A percentile compares a stretch with the other conserved stretches of the same genome.
phyloP scores from a whole-genome alignment of 2,113 vertebrate genomes.

The Antigone vipio region DNA sequence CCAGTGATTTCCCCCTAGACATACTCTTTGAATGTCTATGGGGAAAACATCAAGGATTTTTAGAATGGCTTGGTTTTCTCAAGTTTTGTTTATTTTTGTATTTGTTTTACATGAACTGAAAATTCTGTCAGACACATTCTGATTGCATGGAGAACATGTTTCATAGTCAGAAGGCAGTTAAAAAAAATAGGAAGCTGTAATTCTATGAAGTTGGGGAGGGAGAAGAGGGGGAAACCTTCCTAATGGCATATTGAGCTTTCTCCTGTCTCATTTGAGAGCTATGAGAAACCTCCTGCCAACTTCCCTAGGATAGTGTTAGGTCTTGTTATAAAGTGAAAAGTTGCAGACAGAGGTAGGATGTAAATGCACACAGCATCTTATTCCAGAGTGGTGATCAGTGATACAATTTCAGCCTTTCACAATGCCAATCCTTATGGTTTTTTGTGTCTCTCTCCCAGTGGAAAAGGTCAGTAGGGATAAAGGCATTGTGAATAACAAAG shows the following conservation, averaged over 20 bases:
- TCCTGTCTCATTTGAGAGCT: constrained; percentile 7
- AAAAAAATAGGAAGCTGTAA: neutral
- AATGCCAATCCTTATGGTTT: neutral
- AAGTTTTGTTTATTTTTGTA: constrained; percentile 46
- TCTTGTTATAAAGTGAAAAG: neutral
- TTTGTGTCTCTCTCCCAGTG: neutral
- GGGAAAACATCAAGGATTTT: constrained; percentile 62
- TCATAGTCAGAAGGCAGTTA: constrained; percentile 12
- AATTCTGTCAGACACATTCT: constrained; percentile 50
- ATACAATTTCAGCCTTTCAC: neutral
- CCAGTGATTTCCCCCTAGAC: constrained; percentile 50
- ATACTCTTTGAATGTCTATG: constrained; percentile 44
- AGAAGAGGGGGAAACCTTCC: neutral
- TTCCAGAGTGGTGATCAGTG: neutral
- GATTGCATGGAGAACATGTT: neutral
- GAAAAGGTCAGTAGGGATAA: neutral
- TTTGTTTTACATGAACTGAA: constrained; percentile 57
- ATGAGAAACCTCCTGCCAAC: neutral
- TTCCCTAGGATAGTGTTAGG: neutral
- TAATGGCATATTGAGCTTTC: neutral
- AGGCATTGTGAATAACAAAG: neutral
- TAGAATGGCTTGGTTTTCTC: constrained; percentile 45
- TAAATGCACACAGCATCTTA: neutral
- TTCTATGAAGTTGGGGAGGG: neutral
- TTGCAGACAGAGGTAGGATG: neutral